Evolutionary conservation across 2,113 vertebrate species (phyloP).

Genomic region (Equus quagga): DNA sequence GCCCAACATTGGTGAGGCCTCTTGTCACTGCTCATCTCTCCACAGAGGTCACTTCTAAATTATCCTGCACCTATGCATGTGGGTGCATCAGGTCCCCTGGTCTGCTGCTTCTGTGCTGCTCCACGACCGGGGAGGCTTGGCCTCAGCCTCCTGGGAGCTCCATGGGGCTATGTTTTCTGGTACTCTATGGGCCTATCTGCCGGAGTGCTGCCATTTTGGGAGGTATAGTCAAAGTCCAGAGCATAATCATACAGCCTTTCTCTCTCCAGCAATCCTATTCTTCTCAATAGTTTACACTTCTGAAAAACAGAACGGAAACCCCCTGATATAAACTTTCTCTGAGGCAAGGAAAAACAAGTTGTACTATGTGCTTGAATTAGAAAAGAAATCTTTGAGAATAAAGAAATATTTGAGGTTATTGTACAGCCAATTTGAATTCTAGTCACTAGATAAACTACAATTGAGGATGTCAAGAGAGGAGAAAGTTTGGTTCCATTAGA

Average conservation of each 20-base stretch:
- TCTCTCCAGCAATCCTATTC: not conserved
- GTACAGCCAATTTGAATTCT: not conserved
- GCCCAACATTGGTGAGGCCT: not conserved
- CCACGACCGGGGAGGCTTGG: not conserved
- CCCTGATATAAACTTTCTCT: not conserved
- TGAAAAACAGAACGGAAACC: conserved; percentile 9
- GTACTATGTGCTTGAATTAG: not conserved
- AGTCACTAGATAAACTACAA: not conserved
- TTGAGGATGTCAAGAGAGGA: not conserved
- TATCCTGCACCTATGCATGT: not conserved
- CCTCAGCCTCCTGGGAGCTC: not conserved
- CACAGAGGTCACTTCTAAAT: not conserved
- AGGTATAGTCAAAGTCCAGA: not conserved
- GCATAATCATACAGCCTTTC: not conserved
- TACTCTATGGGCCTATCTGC: not conserved
- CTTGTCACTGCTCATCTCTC: not conserved
- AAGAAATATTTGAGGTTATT: not conserved
- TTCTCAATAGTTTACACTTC: not conserved
- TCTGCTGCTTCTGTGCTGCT: not conserved
- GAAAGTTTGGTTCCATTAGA: not conserved
- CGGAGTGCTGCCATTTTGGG: not conserved
- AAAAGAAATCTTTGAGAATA: not conserved
- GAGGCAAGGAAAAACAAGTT: not conserved
- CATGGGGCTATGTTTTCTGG: not conserved
- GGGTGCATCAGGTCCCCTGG: not conserved